Evolutionary conservation across 2,113 vertebrate genomes (phyloP), one percentile per base, ranked within the genome.

Genomic region (Vulpes ferrilata): DNA sequence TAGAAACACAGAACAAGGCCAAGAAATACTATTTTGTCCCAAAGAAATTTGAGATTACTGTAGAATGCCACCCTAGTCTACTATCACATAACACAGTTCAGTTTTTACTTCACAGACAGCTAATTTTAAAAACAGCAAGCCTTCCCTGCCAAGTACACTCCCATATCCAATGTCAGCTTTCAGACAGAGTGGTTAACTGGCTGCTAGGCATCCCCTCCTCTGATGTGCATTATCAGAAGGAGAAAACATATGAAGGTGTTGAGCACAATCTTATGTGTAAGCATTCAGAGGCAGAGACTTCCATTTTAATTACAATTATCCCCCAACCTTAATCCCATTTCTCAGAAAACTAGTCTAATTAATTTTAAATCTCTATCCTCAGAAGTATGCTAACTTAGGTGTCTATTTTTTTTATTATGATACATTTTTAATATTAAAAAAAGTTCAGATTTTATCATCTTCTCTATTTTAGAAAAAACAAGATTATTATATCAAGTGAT

Each of bases 321-420:
- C 16, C 19, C 96, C 30, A 67, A 81, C 4, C 19, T 78, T 92
- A 97, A 79, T 6, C 76, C 19, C 67, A 16, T 55, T 85, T 76
- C 35, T 95, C 13, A 78, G 35, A 94, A 92, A 95, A 73, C 19
- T 48, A 80, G 35, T 80, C 13, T 87, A 93, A 93, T 51, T 90
- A 27, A 3, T 93, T 95, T 96, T 80, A 92, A 78, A 53, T 76
- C 4, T 74, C 48, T 1, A 55, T 32, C 7, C 17, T 94, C 3
- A 27, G 4, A 2, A 88, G 62, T 92, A 89, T 57, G 23, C 25
- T 94, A 57, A 59, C 84, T 76, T 95, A 59, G 7, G 16, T 53
- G 11, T 67, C 27, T 86, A 43, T 11, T 79, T 82, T 96, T 89
- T 89, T 80, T 53, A 1, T 80, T 48, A 74, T 0, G 11, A 27